Base-by-base conservation (phyloP, 2,113 vertebrate genomes). In the Ictidomys tridecemlineatus region DNA sequence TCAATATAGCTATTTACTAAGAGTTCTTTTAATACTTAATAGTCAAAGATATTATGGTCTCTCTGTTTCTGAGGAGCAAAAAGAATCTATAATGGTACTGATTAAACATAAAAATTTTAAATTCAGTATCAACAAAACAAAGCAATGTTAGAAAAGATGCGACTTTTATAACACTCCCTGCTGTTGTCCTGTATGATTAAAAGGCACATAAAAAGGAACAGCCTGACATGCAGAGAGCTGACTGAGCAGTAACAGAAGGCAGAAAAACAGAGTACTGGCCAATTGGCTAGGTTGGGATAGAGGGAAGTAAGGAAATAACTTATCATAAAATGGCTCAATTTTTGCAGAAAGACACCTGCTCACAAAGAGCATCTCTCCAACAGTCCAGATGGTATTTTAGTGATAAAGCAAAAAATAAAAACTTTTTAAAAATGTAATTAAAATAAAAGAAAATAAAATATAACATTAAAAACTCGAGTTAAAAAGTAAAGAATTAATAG, bases 291-390 rank as follows among this genome's bases (percentile, higher is more conserved):
- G 63, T 24, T 53, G 67, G 89, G 96, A 73, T 1, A 30, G 89
- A 92, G 86, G 96, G 48, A 95, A 94, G 61, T 18, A 48, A 89
- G 93, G 92, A 97, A 97, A 94, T 95, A 91, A 96, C 83, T 83
- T 96, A 89, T 42, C 89, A 96, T 82, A 89, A 94, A 97, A 93
- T 65, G 78, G 89, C 65, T 97, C 74, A 85, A 93, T 90, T 95
- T 93, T 80, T 85, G 22, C 95, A 97, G 89, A 94, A 97, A 89
- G 92, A 95, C 93, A 97, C 93, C 91, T 98, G 95, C 95, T 97
- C 84, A 65, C 91, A 93, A 93, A 82, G 53, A 93, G 48, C 74
- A 95, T 94, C 51, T 84, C 37, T 94, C 95, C 96, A 97, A 96
- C n/a, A 93, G 73, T 86, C 92, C 96, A 95, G 93, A 97, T 96